Evolutionary conservation across 2,888 invertebrate species (phyloP).

Genomic region (Drosophila parthenogenetica): DNA sequence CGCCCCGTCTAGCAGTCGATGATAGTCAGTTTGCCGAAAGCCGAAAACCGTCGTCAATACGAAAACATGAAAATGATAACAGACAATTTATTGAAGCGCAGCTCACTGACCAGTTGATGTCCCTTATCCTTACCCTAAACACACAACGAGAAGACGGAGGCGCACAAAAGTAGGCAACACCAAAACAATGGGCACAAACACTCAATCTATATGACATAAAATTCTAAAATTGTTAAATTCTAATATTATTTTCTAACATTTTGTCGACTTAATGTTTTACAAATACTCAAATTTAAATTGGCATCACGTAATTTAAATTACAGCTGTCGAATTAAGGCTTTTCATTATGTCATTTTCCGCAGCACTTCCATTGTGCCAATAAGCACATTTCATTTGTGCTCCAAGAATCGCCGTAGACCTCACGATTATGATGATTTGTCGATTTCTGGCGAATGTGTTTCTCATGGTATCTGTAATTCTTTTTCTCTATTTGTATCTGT

Average conservation of each 20-base stretch:
- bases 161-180: constrained; percentile 44
- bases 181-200: constrained; percentile 35
- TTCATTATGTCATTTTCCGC: not conserved
- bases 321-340: not conserved
- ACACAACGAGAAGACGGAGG: constrained; percentile 30
- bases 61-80: constrained; percentile 79
- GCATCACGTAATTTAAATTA: not conserved
- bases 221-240: too few relatives aligned
- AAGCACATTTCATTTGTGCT: constrained; percentile 9
- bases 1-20: constrained; percentile 37
- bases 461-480: constrained; percentile 4
- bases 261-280: too few relatives aligned
- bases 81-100: constrained; percentile 76
- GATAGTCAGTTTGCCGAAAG: constrained; percentile 21
- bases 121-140: constrained; percentile 21
- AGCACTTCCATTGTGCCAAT: constrained; percentile 23
- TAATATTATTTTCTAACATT: too few relatives aligned
- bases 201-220: too few relatives aligned
- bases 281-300: too few relatives aligned
- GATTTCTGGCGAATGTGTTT: constrained; percentile 42
- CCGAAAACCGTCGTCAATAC: constrained; percentile 67
- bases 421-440: constrained; percentile 73
- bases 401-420: constrained; percentile 23
- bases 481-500: constrained; percentile 7
- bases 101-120: constrained; percentile 33